phyloP scores from a whole-genome alignment of 2,113 vertebrate species.

The Numida meleagris region DNA sequence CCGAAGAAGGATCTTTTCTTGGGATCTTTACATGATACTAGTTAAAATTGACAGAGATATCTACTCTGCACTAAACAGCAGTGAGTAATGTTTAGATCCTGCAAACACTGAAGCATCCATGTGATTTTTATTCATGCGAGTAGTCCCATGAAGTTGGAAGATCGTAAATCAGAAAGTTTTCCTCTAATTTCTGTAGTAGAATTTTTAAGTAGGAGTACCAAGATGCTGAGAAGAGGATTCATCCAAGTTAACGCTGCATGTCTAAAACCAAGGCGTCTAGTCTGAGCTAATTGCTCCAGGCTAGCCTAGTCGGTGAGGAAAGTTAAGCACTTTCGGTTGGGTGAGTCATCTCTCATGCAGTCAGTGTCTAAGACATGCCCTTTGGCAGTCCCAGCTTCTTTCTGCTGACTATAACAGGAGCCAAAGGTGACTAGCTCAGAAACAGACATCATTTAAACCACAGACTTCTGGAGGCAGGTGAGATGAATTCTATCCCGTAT shows the following conservation, averaged over 20 bases:
- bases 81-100: not conserved
- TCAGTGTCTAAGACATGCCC: not conserved
- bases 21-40: not conserved
- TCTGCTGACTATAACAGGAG: not conserved
- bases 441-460: not conserved
- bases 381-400: not conserved
- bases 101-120: not conserved
- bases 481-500: not conserved
- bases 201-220: not conserved
- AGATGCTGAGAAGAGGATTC: not conserved
- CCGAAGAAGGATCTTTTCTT: not conserved
- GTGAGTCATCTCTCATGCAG: not conserved
- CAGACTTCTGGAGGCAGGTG: not conserved
- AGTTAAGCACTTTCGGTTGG: not conserved
- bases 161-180: not conserved
- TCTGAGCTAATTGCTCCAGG: constrained; percentile 15
- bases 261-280: not conserved
- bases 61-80: not conserved
- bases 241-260: not conserved
- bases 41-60: not conserved
- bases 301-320: not conserved
- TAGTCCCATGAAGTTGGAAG: not conserved
- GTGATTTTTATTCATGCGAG: not conserved
- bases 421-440: constrained; percentile 14
- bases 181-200: not conserved